These are phyloP conservation scores for Clarias batrachus DNA, from an alignment of 2,113 vertebrate genomes.

Conservation along the genomic window DNA sequence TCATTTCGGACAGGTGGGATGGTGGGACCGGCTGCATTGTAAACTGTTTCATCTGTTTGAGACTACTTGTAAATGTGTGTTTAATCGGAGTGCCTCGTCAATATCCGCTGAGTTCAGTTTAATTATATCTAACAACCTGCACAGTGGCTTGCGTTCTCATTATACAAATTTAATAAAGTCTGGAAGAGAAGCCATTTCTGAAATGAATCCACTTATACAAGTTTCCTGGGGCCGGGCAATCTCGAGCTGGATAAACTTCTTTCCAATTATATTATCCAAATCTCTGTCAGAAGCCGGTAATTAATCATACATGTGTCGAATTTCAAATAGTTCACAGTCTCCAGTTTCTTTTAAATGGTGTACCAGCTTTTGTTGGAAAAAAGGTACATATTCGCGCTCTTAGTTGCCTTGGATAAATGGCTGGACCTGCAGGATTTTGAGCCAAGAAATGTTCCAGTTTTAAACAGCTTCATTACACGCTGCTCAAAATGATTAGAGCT, in stretches of 20 bases:
- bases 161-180: slow-evolving; percentile 56
- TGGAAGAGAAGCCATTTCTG: slow-evolving; percentile 39
- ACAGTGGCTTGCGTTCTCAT: slow-evolving; percentile 68
- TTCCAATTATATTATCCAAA: slow-evolving; percentile 47
- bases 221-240: slow-evolving; percentile 41
- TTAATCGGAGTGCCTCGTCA: slow-evolving; percentile 72
- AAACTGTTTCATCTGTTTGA: slow-evolving; percentile 68
- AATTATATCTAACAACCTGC: slow-evolving; percentile 73
- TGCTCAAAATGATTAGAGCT: slow-evolving; percentile 38
- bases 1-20: slow-evolving; percentile 44
- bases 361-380: not conserved
- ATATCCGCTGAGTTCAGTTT: slow-evolving; percentile 66
- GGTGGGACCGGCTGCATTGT: slow-evolving; percentile 44
- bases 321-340: slow-evolving; percentile 34
- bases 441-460: slow-evolving; percentile 34
- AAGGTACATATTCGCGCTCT: not conserved
- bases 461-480: slow-evolving; percentile 33
- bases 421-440: slow-evolving; percentile 3
- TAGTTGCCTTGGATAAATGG: slow-evolving; percentile 18
- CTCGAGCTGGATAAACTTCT: slow-evolving; percentile 40
- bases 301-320: slow-evolving; percentile 40
- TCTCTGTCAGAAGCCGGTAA: slow-evolving; percentile 34
- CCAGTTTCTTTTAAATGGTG: slow-evolving; percentile 8
- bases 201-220: slow-evolving; percentile 50
- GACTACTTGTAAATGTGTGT: slow-evolving; percentile 71